phyloP scores from a whole-genome alignment of 2,888 invertebrate genomes.

The Incurvaria masculella region DNA sequence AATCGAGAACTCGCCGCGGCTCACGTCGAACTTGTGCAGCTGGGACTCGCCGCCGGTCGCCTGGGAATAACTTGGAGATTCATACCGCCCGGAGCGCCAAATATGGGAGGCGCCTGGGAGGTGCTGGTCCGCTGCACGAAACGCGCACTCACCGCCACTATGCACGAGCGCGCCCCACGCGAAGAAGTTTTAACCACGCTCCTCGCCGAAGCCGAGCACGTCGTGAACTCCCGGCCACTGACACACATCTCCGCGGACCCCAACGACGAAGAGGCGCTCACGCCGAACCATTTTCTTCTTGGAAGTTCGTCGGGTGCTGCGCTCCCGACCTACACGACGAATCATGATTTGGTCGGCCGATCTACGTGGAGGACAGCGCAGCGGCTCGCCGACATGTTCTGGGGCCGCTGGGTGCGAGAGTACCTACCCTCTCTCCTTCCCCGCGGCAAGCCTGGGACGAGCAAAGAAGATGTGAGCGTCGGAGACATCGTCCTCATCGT shows the following conservation, averaged over 20 bases:
- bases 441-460: neutral
- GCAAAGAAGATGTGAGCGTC: neutral
- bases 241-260: slow-evolving; percentile 1
- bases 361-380: slow-evolving; percentile 1
- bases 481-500: neutral
- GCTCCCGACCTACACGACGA: neutral
- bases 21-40: neutral
- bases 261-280: slow-evolving; percentile 2
- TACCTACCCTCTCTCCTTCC: slow-evolving; percentile 1
- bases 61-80: slow-evolving; percentile 1
- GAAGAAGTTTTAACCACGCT: slow-evolving; percentile 4
- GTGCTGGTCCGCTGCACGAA: slow-evolving; percentile 1
- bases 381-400: slow-evolving; percentile 4
- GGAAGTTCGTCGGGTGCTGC: neutral
- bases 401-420: slow-evolving; percentile 5
- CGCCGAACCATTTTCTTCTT: slow-evolving; percentile 3
- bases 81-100: slow-evolving; percentile 3
- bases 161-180: neutral
- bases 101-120: slow-evolving; percentile 5
- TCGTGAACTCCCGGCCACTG: slow-evolving; percentile 1
- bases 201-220: slow-evolving; percentile 1
- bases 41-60: neutral
- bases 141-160: neutral
- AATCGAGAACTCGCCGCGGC: neutral
- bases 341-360: slow-evolving; percentile 1